Evolutionary conservation across 2,797 vertebrate genomes (phyloP).

Genomic region (Pterois miles): DNA sequence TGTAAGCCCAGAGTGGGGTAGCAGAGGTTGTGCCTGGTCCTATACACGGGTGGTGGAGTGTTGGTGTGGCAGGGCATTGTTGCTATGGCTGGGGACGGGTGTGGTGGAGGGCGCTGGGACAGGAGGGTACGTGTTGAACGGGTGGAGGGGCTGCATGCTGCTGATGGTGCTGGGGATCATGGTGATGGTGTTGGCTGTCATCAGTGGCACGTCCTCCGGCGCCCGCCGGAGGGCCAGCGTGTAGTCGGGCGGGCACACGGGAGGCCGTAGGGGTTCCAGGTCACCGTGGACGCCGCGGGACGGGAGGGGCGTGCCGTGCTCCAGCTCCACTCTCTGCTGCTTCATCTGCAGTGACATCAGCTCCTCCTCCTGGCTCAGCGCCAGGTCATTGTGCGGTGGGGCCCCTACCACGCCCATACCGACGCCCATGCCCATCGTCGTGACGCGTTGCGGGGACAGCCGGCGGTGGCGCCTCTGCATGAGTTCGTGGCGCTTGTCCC

Average conservation of each 20-base stretch:
- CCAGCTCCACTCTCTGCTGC: conserved; percentile 85
- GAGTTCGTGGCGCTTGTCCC: conserved; percentile 92
- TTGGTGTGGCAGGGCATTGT: conserved; percentile 94
- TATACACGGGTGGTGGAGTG: conserved; percentile 97
- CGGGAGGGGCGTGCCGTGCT: conserved; percentile 83
- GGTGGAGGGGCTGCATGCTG: conserved; percentile 90
- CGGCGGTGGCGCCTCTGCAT: conserved; percentile 86
- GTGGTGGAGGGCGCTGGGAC: conserved; percentile 81
- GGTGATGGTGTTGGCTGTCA: conserved; percentile 90
- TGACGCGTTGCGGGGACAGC: conserved; percentile 85
- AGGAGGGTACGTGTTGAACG: conserved; percentile 91
- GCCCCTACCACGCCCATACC: conserved; percentile 79
- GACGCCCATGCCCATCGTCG: conserved; percentile 76
- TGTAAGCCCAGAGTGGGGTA: conserved; percentile 63
- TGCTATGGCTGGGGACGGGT: conserved; percentile 85
- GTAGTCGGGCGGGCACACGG: conserved; percentile 92
- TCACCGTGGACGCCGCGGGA: conserved; percentile 83
- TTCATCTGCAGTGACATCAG: conserved; percentile 94
- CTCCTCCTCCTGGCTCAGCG: conserved; percentile 91
- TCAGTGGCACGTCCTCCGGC: conserved; percentile 92
- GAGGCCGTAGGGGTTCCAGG: conserved; percentile 87
- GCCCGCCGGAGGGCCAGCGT: conserved; percentile 92
- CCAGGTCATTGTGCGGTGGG: conserved; percentile 89
- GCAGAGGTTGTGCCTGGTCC: conserved; percentile 76
- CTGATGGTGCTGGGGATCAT: conserved; percentile 92